Conservation (phyloP, 2,888 invertebrate genomes). For the Drosophila sordidula region DNA sequence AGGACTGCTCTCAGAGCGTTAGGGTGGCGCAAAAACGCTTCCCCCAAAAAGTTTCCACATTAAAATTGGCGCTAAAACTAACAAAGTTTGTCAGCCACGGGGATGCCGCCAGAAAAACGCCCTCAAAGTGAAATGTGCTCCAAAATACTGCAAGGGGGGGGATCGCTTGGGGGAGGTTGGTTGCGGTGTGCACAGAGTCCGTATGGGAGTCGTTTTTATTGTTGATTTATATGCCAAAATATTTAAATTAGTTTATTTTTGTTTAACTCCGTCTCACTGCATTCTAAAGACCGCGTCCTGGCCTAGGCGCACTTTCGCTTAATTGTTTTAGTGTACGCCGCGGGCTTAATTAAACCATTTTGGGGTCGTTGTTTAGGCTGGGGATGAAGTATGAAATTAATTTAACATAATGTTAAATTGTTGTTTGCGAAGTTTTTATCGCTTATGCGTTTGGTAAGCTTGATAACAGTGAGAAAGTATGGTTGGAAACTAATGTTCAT, state of each 20-base stretch:
- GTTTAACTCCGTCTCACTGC: constrained; percentile 24
- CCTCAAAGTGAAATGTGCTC: neutral
- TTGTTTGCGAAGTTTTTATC: constrained; percentile 33
- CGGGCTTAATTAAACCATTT: constrained; percentile 45
- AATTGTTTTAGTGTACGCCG: constrained; percentile 51
- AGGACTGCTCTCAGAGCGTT: constrained; percentile 9
- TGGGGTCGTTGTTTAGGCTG: neutral
- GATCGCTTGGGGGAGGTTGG: neutral
- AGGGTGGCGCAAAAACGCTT: constrained; percentile 43
- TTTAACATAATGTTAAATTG: constrained; percentile 47
- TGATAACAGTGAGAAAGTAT: constrained; percentile 1
- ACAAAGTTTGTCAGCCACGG: constrained; percentile 60
- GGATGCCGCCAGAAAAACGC: constrained; percentile 15
- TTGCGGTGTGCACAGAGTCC: neutral
- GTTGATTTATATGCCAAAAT: constrained; percentile 63
- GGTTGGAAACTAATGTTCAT: neutral
- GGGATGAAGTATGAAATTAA: constrained; percentile 36
- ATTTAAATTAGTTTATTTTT: constrained; percentile 68
- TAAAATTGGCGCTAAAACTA: constrained; percentile 79
- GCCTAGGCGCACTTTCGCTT: constrained; percentile 34
- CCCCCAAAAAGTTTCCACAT: constrained; percentile 65
- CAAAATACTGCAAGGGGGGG: constrained; percentile 4
- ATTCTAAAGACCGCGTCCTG: constrained; percentile 9
- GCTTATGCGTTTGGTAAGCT: constrained; percentile 1
- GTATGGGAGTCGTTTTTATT: constrained; percentile 27